These are phyloP conservation scores for Lymantria monacha DNA, from an alignment of 2,888 invertebrate species.

Conservation along the genomic window DNA sequence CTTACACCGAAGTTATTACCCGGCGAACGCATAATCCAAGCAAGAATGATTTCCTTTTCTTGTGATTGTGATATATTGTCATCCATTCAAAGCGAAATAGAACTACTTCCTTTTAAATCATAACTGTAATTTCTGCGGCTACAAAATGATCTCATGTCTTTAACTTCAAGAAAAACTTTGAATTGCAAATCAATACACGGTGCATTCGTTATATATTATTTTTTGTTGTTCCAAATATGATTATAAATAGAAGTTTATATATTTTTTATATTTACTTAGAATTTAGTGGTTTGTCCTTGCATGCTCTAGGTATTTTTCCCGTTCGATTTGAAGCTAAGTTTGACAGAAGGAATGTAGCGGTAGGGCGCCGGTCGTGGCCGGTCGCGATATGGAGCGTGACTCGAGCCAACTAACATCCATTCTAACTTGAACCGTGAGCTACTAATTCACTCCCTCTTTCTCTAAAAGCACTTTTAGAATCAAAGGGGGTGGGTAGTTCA, in stretches of 20 bases:
- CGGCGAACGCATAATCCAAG: neutral
- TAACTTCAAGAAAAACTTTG: neutral
- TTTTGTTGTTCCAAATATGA: slow-evolving; percentile 11
- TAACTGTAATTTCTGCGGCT: slow-evolving; percentile 1
- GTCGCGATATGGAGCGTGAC: slow-evolving; percentile 65
- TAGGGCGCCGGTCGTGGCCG: slow-evolving; percentile 68
- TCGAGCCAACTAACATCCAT: slow-evolving; percentile 48
- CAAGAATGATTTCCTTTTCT: neutral
- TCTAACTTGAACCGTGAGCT: slow-evolving; percentile 40
- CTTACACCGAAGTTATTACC: neutral
- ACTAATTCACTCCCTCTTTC: slow-evolving; percentile 32
- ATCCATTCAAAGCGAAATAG: neutral
- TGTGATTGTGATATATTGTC: slow-evolving; percentile 1
- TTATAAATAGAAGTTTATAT: neutral
- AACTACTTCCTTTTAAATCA: neutral
- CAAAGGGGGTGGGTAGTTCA: slow-evolving; percentile 40
- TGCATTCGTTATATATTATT: slow-evolving; percentile 13
- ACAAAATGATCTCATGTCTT: neutral
- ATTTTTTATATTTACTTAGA: slow-evolving; percentile 38
- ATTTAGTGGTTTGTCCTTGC: slow-evolving; percentile 56
- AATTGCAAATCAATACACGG: slow-evolving; percentile 9
- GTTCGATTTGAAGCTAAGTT: slow-evolving; percentile 63
- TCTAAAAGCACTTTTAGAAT: slow-evolving; percentile 10
- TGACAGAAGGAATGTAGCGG: slow-evolving; percentile 72
- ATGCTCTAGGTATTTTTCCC: slow-evolving; percentile 54